Percentiles rank a stretch among this genome's conserved stretches.
Conservation (phyloP, 2,113 vertebrate genomes). For the Albula goreensis region DNA sequence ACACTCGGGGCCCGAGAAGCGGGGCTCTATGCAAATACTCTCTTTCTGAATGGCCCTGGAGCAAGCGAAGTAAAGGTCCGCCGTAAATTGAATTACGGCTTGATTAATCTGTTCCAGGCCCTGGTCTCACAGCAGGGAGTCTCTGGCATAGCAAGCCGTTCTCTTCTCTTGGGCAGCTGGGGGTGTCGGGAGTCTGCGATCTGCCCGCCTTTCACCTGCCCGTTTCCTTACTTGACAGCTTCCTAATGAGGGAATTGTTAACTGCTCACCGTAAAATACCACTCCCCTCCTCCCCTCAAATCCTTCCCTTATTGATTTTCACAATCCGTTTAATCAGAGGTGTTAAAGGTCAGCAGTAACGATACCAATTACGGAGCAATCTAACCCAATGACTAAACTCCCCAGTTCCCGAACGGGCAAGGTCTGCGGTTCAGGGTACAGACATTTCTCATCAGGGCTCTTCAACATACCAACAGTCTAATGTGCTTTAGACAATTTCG, state of each 20-base stretch:
- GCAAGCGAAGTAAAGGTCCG: conserved; percentile 62
- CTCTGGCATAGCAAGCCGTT: conserved; percentile 61
- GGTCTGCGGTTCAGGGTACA: not conserved
- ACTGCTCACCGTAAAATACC: not conserved
- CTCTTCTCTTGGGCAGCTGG: conserved; percentile 56
- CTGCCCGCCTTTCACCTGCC: not conserved
- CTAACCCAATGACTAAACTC: not conserved
- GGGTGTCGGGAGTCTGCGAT: conserved; percentile 36
- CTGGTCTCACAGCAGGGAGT: conserved; percentile 61
- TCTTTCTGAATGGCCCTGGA: conserved; percentile 57
- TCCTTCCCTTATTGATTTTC: not conserved
- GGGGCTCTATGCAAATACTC: conserved; percentile 42
- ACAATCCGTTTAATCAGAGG: not conserved
- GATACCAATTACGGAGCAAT: conserved; percentile 1
- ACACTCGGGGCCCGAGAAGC: conserved; percentile 31
- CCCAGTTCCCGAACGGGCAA: not conserved
- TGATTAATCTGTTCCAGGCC: conserved; percentile 70
- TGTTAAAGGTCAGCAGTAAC: not conserved
- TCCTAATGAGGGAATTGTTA: conserved; percentile 39
- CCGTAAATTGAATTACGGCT: conserved; percentile 71
- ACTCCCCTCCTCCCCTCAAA: not conserved
- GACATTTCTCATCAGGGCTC: no score
- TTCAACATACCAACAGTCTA: no score
- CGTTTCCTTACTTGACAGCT: not conserved
- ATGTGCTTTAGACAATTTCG: no score